Base-by-base conservation (phyloP, 1,140 invertebrate species). In the Pseudachorutes palmiensis region DNA sequence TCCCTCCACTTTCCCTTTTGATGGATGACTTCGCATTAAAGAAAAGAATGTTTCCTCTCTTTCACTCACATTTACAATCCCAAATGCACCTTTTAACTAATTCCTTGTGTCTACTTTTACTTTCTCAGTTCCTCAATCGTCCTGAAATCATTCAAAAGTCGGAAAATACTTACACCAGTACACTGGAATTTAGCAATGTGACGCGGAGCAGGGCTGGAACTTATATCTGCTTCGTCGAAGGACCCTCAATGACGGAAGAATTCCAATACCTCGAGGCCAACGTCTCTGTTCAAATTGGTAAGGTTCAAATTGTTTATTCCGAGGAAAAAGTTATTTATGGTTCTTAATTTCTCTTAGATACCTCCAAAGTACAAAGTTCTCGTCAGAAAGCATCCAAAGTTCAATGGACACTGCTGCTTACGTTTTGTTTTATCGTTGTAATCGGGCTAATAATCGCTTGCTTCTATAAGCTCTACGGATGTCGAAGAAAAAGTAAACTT, bases 161-260 rank as follows among this genome's bases (percentile, higher is more conserved):
- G 0, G 67, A 64, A 48, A 33, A 71, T 55, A 32, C 67, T 12
- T 73, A 66, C 61, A 48, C 57, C 2, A 70, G 67, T 1, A 65
- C 61, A 26, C 51, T 71, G 24, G 28, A 45, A 2, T 48, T 73
- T 24, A 71, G n/a, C 31, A 71, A 71, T 68, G 72, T 69, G 28
- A 64, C 65, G 0, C n/a, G 26, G 26, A 36, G 14, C 9, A 67
- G 70, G 32, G 36, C 67, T 33, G 72, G 72, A 22, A 58, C 31
- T 48, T 73, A 73, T 31, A 33, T 48, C 33, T 73, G 72, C 63
- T 65, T 62, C 9, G 67, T 70, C 0, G 57, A 26, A 29, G 69
- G 69, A 14, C 60, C 26, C 28, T 9, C 36, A 45, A 9, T 45
- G 36, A 12, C 36, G 9, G 68, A 64, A 49, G 70, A 66, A 26